These are phyloP conservation scores for Lepidothrix coronata DNA, from an alignment of 2,113 vertebrate genomes.

Conservation along the genomic window DNA sequence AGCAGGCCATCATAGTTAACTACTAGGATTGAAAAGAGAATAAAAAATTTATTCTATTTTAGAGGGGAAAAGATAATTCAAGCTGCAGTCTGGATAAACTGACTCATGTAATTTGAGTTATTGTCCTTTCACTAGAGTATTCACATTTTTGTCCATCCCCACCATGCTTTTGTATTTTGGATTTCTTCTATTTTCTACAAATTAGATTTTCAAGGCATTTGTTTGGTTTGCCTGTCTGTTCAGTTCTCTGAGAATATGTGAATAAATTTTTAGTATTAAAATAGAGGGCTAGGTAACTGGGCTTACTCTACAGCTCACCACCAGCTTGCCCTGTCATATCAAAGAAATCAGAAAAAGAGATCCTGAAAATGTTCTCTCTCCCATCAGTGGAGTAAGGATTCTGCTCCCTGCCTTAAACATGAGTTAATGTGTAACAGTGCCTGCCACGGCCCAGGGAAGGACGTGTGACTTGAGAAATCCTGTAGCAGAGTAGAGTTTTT, in stretches of 20 bases:
- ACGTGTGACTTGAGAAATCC: not conserved
- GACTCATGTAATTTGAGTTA: not conserved
- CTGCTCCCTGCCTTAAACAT: not conserved
- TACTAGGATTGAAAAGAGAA: conserved; percentile 71
- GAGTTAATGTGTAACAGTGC: not conserved
- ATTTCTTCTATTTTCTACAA: not conserved
- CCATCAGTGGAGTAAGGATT: not conserved
- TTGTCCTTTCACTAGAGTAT: not conserved
- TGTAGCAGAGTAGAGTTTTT: not conserved
- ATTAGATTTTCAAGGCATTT: not conserved
- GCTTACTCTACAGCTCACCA: not conserved
- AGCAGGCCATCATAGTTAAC: conserved; percentile 85
- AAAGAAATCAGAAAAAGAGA: not conserved
- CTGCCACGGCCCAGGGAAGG: not conserved
- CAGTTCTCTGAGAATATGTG: not conserved
- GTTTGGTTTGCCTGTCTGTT: not conserved
- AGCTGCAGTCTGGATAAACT: not conserved
- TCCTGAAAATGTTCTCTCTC: not conserved
- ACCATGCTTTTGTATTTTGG: not conserved
- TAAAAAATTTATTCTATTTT: not conserved
- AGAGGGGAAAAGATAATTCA: not conserved
- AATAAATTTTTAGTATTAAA: not conserved
- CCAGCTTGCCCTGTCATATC: not conserved
- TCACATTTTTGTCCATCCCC: not conserved
- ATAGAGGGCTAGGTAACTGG: not conserved